Conservation (phyloP, 2,797 vertebrate genomes). For the Chelon auratus region DNA sequence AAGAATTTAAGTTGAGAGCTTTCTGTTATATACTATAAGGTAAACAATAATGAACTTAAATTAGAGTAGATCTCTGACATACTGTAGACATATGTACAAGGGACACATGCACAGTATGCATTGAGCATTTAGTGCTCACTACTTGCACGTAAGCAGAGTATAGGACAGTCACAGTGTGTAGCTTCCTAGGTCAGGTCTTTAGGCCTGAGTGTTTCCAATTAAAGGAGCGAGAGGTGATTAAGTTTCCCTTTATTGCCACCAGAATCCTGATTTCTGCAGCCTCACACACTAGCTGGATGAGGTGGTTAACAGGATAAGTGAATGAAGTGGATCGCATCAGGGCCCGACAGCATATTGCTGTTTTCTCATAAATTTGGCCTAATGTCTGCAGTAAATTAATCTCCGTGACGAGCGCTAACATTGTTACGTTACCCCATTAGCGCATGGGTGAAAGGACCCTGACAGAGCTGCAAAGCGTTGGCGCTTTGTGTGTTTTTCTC, state of each 20-base stretch:
- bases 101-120: background rate
- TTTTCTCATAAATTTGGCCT: constrained; percentile 37
- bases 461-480: background rate
- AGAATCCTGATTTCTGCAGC: constrained; percentile 35
- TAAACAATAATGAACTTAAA: background rate
- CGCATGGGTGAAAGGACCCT: constrained; percentile 23
- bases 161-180: background rate
- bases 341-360: constrained; percentile 15
- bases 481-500: background rate
- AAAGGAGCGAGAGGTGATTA: constrained; percentile 35
- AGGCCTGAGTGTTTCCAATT: constrained; percentile 29
- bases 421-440: constrained; percentile 37
- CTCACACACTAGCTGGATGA: constrained; percentile 31
- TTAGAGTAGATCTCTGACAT: background rate
- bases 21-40: background rate
- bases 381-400: constrained; percentile 43
- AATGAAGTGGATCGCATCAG: constrained; percentile 46
- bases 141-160: background rate
- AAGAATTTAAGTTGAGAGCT: background rate
- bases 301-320: constrained; percentile 43
- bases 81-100: background rate
- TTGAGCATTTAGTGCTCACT: background rate
- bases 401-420: constrained; percentile 24
- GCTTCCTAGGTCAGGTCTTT: background rate
- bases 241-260: constrained; percentile 23